A percentile compares a stretch with the other conserved stretches of the same genome.
Conservation (phyloP, 2,113 vertebrate genomes). For the Marcusenius ussheri region DNA sequence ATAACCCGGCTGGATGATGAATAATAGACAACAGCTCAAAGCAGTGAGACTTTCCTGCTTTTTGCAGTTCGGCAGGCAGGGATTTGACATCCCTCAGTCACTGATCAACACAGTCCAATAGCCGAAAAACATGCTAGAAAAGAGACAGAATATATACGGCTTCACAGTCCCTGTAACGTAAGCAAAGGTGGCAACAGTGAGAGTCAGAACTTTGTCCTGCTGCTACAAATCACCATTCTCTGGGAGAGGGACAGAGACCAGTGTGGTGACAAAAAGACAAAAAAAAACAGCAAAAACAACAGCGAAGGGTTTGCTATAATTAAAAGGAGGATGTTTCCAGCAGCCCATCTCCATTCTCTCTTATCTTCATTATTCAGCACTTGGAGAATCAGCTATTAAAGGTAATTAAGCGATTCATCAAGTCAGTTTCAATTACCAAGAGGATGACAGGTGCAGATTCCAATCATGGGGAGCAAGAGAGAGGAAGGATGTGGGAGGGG, state of each 20-base stretch:
- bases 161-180: neutral
- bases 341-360: slow-evolving; percentile 60
- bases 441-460: slow-evolving; percentile 80
- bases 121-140: neutral
- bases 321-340: slow-evolving; percentile 62
- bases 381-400: slow-evolving; percentile 80
- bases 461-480: slow-evolving; percentile 60
- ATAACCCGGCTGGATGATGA: slow-evolving; percentile 52
- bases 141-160: neutral
- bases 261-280: slow-evolving; percentile 23
- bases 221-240: neutral
- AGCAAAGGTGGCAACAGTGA: neutral
- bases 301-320: slow-evolving; percentile 53
- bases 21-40: slow-evolving; percentile 54
- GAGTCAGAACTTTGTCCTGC: neutral
- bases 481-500: slow-evolving; percentile 5
- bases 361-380: slow-evolving; percentile 82
- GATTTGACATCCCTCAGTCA: slow-evolving; percentile 33
- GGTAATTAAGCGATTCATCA: slow-evolving; percentile 94
- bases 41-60: slow-evolving; percentile 44
- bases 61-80: slow-evolving; percentile 51
- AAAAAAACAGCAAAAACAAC: slow-evolving; percentile 49
- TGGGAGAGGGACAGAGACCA: neutral
- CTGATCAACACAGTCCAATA: neutral
- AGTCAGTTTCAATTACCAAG: slow-evolving; percentile 88